A percentile compares a stretch with the other conserved stretches of the same genome.
phyloP scores from a whole-genome alignment of 2,113 vertebrate species.

The Callaeas wilsoni region DNA sequence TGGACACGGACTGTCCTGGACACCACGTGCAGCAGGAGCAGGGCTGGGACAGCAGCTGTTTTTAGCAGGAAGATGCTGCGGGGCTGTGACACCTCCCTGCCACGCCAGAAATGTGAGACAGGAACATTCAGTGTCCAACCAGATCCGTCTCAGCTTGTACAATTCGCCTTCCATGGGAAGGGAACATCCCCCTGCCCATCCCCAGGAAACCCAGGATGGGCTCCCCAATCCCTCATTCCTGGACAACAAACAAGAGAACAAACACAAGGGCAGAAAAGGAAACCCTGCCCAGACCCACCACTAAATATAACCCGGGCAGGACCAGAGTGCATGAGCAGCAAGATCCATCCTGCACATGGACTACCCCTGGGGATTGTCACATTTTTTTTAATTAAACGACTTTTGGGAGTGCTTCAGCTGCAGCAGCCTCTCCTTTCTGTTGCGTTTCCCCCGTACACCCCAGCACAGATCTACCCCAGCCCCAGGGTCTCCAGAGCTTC shows the following conservation, averaged over 20 bases:
- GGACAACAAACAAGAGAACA: neutral
- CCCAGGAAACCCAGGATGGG: neutral
- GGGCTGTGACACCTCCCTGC: neutral
- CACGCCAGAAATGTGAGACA: neutral
- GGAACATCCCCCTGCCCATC: neutral
- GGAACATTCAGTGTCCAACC: neutral
- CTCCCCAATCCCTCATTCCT: neutral
- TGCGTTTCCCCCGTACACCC: too few relatives aligned
- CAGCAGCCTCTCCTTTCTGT: neutral
- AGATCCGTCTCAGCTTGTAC: accelerated
- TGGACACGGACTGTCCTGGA: neutral
- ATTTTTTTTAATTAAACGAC: neutral
- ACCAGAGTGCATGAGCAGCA: accelerated
- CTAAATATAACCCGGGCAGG: neutral
- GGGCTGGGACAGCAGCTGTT: neutral
- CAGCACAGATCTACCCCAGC: neutral
- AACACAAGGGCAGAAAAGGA: neutral
- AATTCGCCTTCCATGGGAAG: neutral
- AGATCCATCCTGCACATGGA: neutral
- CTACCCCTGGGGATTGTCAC: neutral
- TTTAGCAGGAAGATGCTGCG: slow-evolving; percentile 4
- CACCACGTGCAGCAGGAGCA: neutral
- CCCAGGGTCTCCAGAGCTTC: accelerated
- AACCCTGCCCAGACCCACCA: neutral
- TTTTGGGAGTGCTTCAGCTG: neutral